Evolutionary conservation across 1,140 invertebrate genomes (phyloP).

Genomic region (Cydia strobilella): DNA sequence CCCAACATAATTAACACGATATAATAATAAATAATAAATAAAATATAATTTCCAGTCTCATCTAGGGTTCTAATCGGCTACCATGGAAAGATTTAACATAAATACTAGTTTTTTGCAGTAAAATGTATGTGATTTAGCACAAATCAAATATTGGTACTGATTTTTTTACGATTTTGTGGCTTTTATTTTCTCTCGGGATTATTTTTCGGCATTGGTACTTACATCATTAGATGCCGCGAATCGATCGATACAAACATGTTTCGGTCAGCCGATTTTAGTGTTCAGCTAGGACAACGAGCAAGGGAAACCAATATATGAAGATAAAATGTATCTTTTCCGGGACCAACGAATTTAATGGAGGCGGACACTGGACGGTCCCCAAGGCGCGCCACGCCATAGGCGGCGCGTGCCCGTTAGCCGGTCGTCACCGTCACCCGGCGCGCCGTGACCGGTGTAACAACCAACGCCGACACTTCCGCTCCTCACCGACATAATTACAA

Average conservation of each 20-base stretch:
- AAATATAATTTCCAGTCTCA: too few relatives aligned
- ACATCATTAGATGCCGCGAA: too few relatives aligned
- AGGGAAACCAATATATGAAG: not conserved
- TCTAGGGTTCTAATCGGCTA: too few relatives aligned
- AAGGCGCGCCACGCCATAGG: constrained; percentile 59
- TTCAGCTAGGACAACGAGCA: not conserved
- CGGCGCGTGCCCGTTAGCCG: constrained; percentile 61
- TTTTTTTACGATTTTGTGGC: too few relatives aligned
- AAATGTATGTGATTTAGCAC: too few relatives aligned
- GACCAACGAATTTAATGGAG: constrained; percentile 43
- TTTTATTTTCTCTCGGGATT: too few relatives aligned
- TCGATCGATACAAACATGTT: not conserved
- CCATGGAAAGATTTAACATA: too few relatives aligned
- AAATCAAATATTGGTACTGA: too few relatives aligned
- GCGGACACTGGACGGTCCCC: constrained; percentile 58
- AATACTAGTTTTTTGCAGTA: too few relatives aligned
- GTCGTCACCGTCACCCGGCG: constrained; percentile 51
- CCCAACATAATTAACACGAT: too few relatives aligned
- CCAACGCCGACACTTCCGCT: constrained; percentile 66
- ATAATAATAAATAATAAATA: too few relatives aligned
- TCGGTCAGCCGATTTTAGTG: not conserved
- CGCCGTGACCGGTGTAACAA: constrained; percentile 69
- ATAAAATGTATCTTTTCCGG: constrained; percentile 6
- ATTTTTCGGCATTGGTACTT: too few relatives aligned
- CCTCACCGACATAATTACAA: constrained; percentile 69